Percentiles rank a stretch among this genome's conserved stretches.
phyloP scores from a whole-genome alignment of 2,888 invertebrate species.

The Leptinotarsa rubiginosa region DNA sequence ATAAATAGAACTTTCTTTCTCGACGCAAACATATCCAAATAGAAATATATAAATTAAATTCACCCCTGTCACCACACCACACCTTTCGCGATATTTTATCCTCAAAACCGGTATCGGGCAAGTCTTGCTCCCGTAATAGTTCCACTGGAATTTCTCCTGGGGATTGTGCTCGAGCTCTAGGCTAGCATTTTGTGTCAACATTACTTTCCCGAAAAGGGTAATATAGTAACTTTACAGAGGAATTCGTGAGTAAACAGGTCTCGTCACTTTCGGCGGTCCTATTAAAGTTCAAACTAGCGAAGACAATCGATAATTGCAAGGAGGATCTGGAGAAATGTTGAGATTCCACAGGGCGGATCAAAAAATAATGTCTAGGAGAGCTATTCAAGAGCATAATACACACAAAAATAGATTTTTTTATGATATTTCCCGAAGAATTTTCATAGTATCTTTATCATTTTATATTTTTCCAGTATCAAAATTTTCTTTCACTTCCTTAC shows the following conservation, averaged over 20 bases:
- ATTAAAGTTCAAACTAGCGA: not conserved
- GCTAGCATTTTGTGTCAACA: not conserved
- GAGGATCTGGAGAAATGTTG: not conserved
- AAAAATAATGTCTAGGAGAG: too few species aligned
- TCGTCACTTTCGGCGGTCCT: not conserved
- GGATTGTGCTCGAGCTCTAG: not conserved
- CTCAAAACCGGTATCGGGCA: not conserved
- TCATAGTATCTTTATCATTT: too few species aligned
- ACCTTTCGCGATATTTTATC: not conserved
- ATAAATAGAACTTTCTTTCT: not conserved
- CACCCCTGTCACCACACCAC: not conserved
- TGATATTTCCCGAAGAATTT: too few species aligned
- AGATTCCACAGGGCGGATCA: too few species aligned
- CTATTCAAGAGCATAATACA: too few species aligned
- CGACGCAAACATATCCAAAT: not conserved
- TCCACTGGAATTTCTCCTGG: not conserved
- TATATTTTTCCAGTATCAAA: too few species aligned
- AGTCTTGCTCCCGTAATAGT: not conserved
- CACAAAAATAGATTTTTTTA: too few species aligned
- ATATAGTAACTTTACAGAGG: not conserved
- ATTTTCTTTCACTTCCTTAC: too few species aligned
- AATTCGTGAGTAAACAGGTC: not conserved
- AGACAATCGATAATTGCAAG: not conserved
- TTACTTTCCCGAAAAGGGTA: not conserved
- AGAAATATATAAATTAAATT: not conserved